Evolutionary conservation across 1,140 invertebrate genomes (phyloP).

Genomic region (Drosophila sucinea): DNA sequence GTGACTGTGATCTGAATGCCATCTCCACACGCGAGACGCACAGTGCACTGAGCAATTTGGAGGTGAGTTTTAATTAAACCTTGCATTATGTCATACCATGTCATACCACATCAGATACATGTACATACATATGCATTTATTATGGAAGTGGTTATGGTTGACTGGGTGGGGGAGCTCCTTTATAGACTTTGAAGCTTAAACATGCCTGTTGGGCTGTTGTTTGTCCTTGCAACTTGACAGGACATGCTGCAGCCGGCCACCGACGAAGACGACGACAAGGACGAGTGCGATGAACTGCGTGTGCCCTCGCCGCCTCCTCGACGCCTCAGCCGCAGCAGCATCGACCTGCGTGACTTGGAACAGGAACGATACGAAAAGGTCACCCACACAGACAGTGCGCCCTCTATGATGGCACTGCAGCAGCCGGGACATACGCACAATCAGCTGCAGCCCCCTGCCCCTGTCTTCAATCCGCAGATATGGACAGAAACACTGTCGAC

Average conservation of each 20-base stretch:
- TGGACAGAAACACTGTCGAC: slow-evolving; percentile 51
- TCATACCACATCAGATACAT: neutral
- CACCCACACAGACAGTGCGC: slow-evolving; percentile 81
- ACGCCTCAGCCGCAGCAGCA: slow-evolving; percentile 81
- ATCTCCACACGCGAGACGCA: slow-evolving; percentile 83
- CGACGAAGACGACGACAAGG: slow-evolving; percentile 82
- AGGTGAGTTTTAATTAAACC: slow-evolving; percentile 62
- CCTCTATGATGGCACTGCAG: slow-evolving; percentile 82
- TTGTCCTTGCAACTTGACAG: slow-evolving; percentile 38
- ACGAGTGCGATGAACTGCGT: slow-evolving; percentile 81
- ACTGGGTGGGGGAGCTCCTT: neutral
- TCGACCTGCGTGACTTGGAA: slow-evolving; percentile 81
- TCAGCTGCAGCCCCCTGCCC: slow-evolving; percentile 65
- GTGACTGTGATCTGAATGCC: slow-evolving; percentile 84
- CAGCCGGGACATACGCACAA: slow-evolving; percentile 43
- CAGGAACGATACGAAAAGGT: slow-evolving; percentile 82
- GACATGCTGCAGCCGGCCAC: slow-evolving; percentile 79
- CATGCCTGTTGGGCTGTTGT: slow-evolving; percentile 3
- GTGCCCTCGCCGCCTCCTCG: slow-evolving; percentile 81
- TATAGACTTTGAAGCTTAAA: slow-evolving; percentile 20
- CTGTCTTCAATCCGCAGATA: slow-evolving; percentile 67
- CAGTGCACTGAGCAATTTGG: slow-evolving; percentile 84
- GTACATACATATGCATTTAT: neutral
- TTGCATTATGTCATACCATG: neutral
- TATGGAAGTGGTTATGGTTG: neutral